Base-by-base conservation (phyloP, 2,113 vertebrate genomes). In the Anguilla japonica region DNA sequence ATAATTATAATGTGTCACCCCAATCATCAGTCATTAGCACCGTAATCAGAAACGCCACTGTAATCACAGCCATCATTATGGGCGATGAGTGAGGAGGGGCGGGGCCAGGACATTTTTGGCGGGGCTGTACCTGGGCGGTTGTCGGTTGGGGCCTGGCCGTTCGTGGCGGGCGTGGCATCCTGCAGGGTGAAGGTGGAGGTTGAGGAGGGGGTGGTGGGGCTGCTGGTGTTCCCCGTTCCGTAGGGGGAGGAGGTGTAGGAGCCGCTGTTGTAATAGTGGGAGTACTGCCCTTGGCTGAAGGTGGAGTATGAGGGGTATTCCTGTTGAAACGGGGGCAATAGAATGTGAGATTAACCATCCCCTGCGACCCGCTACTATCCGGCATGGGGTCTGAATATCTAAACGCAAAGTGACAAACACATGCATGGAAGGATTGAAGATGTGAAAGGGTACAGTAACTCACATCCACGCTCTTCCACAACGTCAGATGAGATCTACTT, bases 231-330 rank as follows among this genome's bases (percentile, higher is more conserved):
- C 94, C 97, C 97, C 60, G 98, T 96, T 98, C 99, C 98, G 90
- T 99, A 99, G 91, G 99, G 98, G 9, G 97, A 97, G 75, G 98
- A 97, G 75, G 98, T 97, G 90, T 99, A 99, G 0, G 98, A 97
- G 26, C 98, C 97, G 92, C 96, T 99, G 92, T 98, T 99, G 87
- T 99, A 99, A 97, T 99, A 99, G 96, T 99, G 98, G 87, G 98
- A 95, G 60, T 99, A 99, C 81, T 99, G 98, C 86, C 97, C 96
- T 93, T 99, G 98, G 91, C 98, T 96, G 84, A 99, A 99, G 80
- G 95, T 87, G 16, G 98, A 96, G 86, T 99, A 99, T 92, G 96
- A 96, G 0, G 98, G 97, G 90, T 99, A 99, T 85, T 99, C 98
- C 98, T 99, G 92, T 26, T 40, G 43, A 83, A 41, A 16, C 34